Percentiles rank a stretch among this genome's conserved stretches.
phyloP scores from a whole-genome alignment of 2,888 invertebrate species.

The Parnassius mnemosyne region DNA sequence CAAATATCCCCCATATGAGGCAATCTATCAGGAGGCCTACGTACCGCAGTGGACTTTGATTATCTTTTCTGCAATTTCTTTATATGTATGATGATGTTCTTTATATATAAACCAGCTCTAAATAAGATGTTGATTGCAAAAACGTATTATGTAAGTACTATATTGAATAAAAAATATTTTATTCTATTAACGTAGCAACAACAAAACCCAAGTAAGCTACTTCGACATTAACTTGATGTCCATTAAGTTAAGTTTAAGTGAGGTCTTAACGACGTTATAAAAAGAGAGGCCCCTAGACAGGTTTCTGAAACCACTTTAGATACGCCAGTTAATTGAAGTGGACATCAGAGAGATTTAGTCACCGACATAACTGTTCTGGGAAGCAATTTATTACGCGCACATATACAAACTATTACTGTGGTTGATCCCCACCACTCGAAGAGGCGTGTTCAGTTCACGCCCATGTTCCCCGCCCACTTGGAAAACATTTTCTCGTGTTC shows the following conservation, averaged over 20 bases:
- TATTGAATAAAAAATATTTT: too few relatives aligned
- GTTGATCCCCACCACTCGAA: constrained; percentile 2
- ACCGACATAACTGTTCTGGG: constrained; percentile 9
- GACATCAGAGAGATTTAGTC: constrained; percentile 22
- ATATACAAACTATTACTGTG: constrained; percentile 26
- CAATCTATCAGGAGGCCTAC: too few relatives aligned
- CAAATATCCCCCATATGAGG: too few relatives aligned
- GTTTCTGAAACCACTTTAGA: constrained; percentile 17
- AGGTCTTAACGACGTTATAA: neutral
- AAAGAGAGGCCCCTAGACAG: constrained; percentile 10
- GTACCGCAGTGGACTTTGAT: too few relatives aligned
- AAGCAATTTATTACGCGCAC: constrained; percentile 19
- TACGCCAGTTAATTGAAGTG: constrained; percentile 26
- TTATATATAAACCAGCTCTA: too few relatives aligned
- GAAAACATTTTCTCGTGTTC: constrained; percentile 27
- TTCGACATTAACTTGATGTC: too few relatives aligned
- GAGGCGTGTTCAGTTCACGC: constrained; percentile 29
- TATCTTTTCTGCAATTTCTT: too few relatives aligned
- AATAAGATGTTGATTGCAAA: too few relatives aligned
- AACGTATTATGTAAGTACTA: too few relatives aligned
- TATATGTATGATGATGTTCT: too few relatives aligned
- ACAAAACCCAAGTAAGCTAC: too few relatives aligned
- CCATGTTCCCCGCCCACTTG: constrained; percentile 32
- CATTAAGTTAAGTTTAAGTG: neutral
- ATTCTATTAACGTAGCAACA: too few relatives aligned